Evolutionary conservation across 1,140 invertebrate genomes (phyloP), one percentile per base, ranked within the genome.

Genomic region (Drusus annulatus): DNA sequence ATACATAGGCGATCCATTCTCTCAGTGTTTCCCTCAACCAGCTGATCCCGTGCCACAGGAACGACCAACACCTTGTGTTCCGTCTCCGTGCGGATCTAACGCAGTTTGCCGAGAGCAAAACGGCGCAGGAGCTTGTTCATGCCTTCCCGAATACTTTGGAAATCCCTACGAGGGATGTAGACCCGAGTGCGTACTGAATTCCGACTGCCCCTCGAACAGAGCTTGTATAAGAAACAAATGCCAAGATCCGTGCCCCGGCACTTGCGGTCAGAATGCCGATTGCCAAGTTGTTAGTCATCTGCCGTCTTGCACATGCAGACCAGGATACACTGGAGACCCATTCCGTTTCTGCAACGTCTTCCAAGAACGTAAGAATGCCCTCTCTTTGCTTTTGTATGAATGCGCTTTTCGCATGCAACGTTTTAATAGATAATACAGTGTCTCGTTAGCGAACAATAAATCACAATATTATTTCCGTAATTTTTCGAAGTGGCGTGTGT

Each of bases 141-240:
- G 93, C 86, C 85, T 92, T 73, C 86, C 88, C 13, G 91, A 90
- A 65, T 93, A 91, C 84, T 89, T 92, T 17, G 93, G 93, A 28
- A 88, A 89, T 69, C 92, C 93, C 74, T 93, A 93, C 90, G 92
- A 92, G 52, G 88, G 89, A 75, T 94, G 93, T 87, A 87, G 92
- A 74, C 92, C 93, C 6, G 93, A 93, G 85, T 93, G 93, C 85
- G 87, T 90, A 2, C 88, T 91, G 36, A 92, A 91, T 82, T 90
- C 91, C 13, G 93, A 94, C 80, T 94, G 93, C 87, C 84, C 90
- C 2, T 88, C 90, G 75, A 90, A 92, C 82, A 86, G 91, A 81
- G 91, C 92, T 15, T 93, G 93, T 84, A 90, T 91, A 1, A 90
- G 92, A 83, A 90, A 92, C 84, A 92, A 91, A 86, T 94, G 93